These are phyloP conservation scores for Scophthalmus maximus DNA, from an alignment of 2,113 vertebrate species.

Conservation along the genomic window DNA sequence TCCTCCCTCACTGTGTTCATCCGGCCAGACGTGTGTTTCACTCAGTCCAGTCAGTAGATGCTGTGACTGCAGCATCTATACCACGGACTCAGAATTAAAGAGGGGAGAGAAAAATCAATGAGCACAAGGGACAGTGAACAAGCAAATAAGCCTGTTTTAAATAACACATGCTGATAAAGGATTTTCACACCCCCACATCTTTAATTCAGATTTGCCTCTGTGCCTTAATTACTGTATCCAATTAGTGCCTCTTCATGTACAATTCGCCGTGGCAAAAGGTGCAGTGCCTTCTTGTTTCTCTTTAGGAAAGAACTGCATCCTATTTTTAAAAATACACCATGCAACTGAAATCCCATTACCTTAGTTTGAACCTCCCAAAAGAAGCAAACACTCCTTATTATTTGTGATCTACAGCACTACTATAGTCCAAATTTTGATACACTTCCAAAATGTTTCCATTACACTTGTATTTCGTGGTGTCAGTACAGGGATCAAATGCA, in stretches of 20 bases:
- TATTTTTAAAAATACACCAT: too few species aligned
- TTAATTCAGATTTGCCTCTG: constrained; percentile 70
- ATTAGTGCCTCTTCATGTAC: constrained; percentile 23
- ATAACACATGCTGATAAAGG: constrained; percentile 68
- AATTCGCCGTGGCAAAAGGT: constrained; percentile 12
- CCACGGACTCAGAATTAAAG: constrained; percentile 52
- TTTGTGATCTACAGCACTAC: background rate
- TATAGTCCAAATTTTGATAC: background rate
- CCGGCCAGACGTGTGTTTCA: constrained; percentile 20
- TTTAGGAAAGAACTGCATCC: background rate
- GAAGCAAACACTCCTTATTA: too few species aligned
- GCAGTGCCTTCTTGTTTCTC: constrained; percentile 5
- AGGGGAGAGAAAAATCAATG: constrained; percentile 71
- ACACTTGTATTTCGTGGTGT: background rate
- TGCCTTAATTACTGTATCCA: constrained; percentile 65
- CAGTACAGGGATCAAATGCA: constrained; percentile 1
- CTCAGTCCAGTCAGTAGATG: constrained; percentile 32
- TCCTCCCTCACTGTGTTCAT: constrained; percentile 53
- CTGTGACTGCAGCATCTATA: constrained; percentile 62
- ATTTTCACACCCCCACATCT: constrained; percentile 52
- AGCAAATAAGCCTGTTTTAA: constrained; percentile 70
- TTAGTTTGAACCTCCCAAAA: background rate
- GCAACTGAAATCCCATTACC: too few species aligned
- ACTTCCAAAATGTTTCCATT: background rate
- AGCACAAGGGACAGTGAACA: constrained; percentile 55